Conservation (phyloP, 2,113 vertebrate genomes). For the Chloropsis cyanopogon region DNA sequence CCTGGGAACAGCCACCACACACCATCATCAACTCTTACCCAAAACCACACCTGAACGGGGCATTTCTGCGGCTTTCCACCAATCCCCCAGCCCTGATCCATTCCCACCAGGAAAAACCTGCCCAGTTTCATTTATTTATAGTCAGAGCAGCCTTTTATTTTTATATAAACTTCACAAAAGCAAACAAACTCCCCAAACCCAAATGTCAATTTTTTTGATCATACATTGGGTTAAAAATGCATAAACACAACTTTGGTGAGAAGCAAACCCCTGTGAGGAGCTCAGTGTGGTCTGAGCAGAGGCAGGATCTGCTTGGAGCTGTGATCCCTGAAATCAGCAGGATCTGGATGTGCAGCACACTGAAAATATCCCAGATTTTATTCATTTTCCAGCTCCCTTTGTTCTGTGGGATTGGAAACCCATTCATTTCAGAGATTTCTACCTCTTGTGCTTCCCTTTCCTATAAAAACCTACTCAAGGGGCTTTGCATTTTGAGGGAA, state of each 20-base stretch:
- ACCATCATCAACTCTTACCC: accelerated
- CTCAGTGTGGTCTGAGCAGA: accelerated
- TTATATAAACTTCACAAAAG: not conserved
- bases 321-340: not conserved
- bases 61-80: not conserved
- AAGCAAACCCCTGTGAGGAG: not conserved
- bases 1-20: not conserved
- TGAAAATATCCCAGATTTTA: not conserved
- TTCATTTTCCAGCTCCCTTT: not conserved
- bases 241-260: not conserved
- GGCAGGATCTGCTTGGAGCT: not conserved
- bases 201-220: not conserved
- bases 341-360: accelerated
- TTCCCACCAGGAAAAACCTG: not conserved
- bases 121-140: not conserved
- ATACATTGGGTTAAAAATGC: not conserved
- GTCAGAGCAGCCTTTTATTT: not conserved
- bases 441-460: not conserved
- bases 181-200: not conserved
- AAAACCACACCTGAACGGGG: accelerated
- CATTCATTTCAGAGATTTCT: not conserved
- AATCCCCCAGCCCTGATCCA: not conserved
- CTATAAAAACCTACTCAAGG: not conserved
- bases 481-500: not conserved
- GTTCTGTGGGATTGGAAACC: not conserved